Base-by-base conservation (phyloP, 2,797 vertebrate species). In the Chaetophractus vellerosus region DNA sequence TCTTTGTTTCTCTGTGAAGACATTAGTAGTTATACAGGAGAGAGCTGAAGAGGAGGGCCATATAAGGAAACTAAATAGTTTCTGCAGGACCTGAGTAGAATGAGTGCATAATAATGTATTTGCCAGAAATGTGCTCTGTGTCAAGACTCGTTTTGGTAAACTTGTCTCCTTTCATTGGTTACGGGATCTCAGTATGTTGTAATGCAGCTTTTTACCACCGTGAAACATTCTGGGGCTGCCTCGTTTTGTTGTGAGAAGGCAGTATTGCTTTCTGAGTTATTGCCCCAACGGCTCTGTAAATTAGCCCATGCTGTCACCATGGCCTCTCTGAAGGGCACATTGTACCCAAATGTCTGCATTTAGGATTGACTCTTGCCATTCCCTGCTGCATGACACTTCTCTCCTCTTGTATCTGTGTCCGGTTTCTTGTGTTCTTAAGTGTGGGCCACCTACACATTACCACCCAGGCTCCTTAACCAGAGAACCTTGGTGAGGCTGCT, bases 31-130 rank as follows among this genome's bases (percentile, higher is more conserved):
- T 18, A 38, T 91, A 79, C 95, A 90, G 95, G 93, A 91, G 94
- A 96, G 92, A 31, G 2, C 19, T 61, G 95, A 97, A n/a, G 91
- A 94, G 97, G 97, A 97, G 97, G 95, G 87, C 98, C 98, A 98
- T 98, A 98, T 98, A 98, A 98, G 98, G 98, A 97, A 98, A 91
- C 68, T 41, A 97, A 98, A 93, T 26, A 0, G 88, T 97, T 96
- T 91, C 1, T 89, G 1, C 15, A 81, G 94, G 86, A 91, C 81
- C 75, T 91, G 93, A 41, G 81, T 88, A 84, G 83, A 95, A 45
- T 0, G 88, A 97, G 96, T 93, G 96, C 91, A 94, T 94, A 80
- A 93, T 69, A 21, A 93, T 80, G 52, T 0, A 57, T 86, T 96
- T 96, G 97, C 97, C 98, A 94, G 96, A 96, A 93, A 95, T 5